Base-by-base conservation (phyloP, 2,113 vertebrate species). In the Varanus salvator region DNA sequence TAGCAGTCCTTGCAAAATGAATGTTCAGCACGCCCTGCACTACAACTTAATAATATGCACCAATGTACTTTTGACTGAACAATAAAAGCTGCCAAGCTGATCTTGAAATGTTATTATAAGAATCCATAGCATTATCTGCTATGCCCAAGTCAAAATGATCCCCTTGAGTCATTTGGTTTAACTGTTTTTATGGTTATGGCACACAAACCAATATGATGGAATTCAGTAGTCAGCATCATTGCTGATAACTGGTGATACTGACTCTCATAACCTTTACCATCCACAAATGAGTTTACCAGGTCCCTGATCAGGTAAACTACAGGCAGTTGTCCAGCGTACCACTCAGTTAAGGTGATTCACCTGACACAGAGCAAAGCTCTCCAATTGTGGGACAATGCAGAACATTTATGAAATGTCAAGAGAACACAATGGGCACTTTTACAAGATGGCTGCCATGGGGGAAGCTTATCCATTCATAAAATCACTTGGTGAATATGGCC, bases 1-100 rank as follows among this genome's bases (percentile, higher is more conserved):
- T 94, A 95, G 34, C 60, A 94, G 92, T 50, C 89, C 80, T 89
- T 89, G 72, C 44, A 91, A 93, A 92, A 93, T 90, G 75, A 92
- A 90, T 87, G 91, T 77, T 78, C 64, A 86, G 44, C 86, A 90
- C 75, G n/a, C 29, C 92, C 88, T 87, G 52, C 71, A 74, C 54
- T 64, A 23, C 82, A 80, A 19, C 19, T 52, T 57, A 81, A 90
- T 2, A 83, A 78, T 2, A 81, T 85, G 44, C 69, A 80, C 34
- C 86, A 80, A 66, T 64, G 27, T 54, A 88, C 86, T 48, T 48
- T 52, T 77, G 88, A 7, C 74, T 5, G 81, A 0, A 25, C 82
- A 48, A 54, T 69, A 84, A 77, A 52, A 84, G 29, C 25, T 54
- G 82, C 48, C 19, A 31, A 17, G 77, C 29, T 68, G 19, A 25